Conservation (phyloP, 2,797 vertebrate genomes). For the Neomorphus geoffroyi region DNA sequence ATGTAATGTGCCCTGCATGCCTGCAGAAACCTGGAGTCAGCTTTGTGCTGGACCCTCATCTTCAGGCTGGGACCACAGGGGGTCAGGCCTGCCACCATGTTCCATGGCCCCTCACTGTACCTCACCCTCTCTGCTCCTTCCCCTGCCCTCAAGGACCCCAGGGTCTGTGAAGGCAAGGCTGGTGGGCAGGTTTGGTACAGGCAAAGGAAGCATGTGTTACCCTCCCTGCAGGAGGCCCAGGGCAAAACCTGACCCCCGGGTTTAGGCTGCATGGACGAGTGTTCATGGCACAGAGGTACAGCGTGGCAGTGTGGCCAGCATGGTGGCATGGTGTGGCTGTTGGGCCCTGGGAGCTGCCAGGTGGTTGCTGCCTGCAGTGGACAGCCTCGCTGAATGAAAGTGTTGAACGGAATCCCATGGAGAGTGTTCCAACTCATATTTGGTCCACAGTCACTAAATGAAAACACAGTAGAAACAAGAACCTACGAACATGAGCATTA, state of each 20-base stretch:
- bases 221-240: fast-evolving
- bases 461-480: slow-evolving; percentile 42
- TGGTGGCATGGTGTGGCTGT: neutral
- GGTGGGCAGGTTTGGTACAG: fast-evolving
- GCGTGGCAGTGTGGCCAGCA: fast-evolving
- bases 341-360: fast-evolving
- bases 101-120: neutral
- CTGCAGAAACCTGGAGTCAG: fast-evolving
- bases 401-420: neutral
- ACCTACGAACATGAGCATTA: slow-evolving; percentile 1
- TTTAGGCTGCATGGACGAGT: neutral
- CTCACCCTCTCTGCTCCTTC: neutral
- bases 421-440: neutral
- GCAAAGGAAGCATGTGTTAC: fast-evolving
- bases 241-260: neutral
- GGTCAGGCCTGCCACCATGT: neutral
- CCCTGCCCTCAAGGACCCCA: no score
- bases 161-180: neutral
- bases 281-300: no score
- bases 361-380: neutral
- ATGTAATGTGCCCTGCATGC: fast-evolving
- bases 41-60: fast-evolving
- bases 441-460: neutral
- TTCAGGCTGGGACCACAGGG: fast-evolving
- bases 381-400: neutral